Evolutionary conservation across 2,888 invertebrate species (phyloP), one percentile per base, ranked within the genome.

Genomic region (Ptilodon capucinus): DNA sequence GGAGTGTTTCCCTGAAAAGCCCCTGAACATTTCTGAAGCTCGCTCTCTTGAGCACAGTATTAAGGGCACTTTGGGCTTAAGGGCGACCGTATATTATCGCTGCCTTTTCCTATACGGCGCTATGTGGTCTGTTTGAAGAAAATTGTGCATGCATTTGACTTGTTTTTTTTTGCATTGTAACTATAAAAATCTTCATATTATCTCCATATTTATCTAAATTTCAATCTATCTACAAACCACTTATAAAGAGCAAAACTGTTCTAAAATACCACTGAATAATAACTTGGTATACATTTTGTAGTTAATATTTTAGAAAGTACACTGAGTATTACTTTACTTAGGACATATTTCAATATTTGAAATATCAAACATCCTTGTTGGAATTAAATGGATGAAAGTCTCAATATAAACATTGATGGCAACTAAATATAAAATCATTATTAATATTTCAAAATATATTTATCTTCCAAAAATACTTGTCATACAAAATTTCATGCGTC

Each of bases 31-130:
- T 84, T 84, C 84, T 79, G 84, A 81, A 82, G 81, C 86, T 80
- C 83, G 86, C 87, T 79, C 88, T 82, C 91, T 90, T 88, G 81
- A 87, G 81, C 87, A 81, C 83, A 84, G 88, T 87, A 89, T 90
- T 90, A 89, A 90, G 89, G 84, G 90, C 81, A 89, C 90, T 91
- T 82, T 78, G 68, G 79, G 71, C 76, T 79, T 81, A 80, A 85
- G 84, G 77, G 77, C 74, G 69, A 68, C 73, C 81, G 82, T 89
- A 88, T 86, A 88, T 86, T 85, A 84, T 81, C 71, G 77, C 74
- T 64, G 75, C 74, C 74, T 81, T 83, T 82, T 71, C 72, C 68
- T 74, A 72, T 69, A 71, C 66, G 66, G 4, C 18, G 17, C 9
- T 7, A 57, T 46, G 48, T 50, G 46, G 55, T 51, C 11, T 40